phyloP scores from a whole-genome alignment of 2,888 invertebrate genomes.

The Toxonevra muliebris region DNA sequence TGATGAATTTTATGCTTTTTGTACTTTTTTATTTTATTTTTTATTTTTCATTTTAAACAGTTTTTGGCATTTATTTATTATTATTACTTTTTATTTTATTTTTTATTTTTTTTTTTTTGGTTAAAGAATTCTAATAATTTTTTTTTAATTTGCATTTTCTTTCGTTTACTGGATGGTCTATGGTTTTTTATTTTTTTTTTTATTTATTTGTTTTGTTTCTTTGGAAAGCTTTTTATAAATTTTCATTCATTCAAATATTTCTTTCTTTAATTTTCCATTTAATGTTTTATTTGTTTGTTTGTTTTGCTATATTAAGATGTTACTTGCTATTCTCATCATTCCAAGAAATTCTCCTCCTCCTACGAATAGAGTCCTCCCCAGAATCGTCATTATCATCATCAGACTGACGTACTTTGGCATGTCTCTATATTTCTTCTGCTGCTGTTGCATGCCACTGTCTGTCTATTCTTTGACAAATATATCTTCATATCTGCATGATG shows the following conservation, averaged over 20 bases:
- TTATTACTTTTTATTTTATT: too few species aligned
- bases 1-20: slow-evolving; percentile 8
- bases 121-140: slow-evolving; percentile 12
- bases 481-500: slow-evolving; percentile 26
- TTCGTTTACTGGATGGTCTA: not conserved
- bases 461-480: slow-evolving; percentile 16
- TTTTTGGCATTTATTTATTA: slow-evolving; percentile 14
- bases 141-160: slow-evolving; percentile 14
- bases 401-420: slow-evolving; percentile 11
- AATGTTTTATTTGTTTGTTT: slow-evolving; percentile 19
- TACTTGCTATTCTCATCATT: not conserved
- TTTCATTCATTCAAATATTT: too few species aligned
- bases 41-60: slow-evolving; percentile 11
- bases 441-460: not conserved
- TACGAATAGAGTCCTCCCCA: not conserved
- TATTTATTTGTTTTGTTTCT: slow-evolving; percentile 21
- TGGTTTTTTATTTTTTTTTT: slow-evolving; percentile 19
- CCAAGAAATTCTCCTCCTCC: not conserved
- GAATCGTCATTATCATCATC: slow-evolving; percentile 2
- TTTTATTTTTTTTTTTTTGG: slow-evolving; percentile 16
- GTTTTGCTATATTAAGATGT: slow-evolving; percentile 8
- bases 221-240: not conserved
- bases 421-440: slow-evolving; percentile 19
- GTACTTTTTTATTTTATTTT: slow-evolving; percentile 3
- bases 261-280: slow-evolving; percentile 29